Percentiles rank a stretch among this genome's conserved stretches.
Conservation (phyloP, 2,888 invertebrate species). For the Drosophila picticornis region DNA sequence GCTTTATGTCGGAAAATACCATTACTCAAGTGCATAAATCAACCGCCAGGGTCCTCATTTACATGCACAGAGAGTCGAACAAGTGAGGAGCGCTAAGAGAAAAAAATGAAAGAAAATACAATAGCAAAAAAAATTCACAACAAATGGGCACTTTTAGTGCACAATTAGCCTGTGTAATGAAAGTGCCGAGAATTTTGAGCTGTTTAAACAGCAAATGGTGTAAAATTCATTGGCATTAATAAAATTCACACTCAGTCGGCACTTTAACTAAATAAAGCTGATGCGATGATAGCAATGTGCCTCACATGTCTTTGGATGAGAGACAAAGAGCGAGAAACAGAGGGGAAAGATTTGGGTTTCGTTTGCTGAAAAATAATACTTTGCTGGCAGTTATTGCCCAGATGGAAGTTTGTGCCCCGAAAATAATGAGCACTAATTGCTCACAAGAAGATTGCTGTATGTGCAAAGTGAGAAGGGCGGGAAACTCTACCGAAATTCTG, state of each 20-base stretch:
- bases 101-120: conserved; percentile 12
- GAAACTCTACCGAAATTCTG: conserved; percentile 13
- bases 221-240: conserved; percentile 20
- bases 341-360: not conserved
- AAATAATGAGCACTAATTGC: conserved; percentile 59
- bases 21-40: conserved; percentile 71
- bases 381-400: conserved; percentile 18
- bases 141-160: conserved; percentile 47
- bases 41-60: conserved; percentile 60
- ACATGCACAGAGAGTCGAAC: conserved; percentile 30
- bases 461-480: not conserved
- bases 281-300: not conserved
- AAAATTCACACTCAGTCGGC: conserved; percentile 11
- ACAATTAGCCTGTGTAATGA: conserved; percentile 62
- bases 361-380: conserved; percentile 7
- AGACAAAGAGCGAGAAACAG: not conserved
- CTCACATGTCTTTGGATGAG: conserved; percentile 7
- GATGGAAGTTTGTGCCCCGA: conserved; percentile 13
- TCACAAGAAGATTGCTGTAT: not conserved
- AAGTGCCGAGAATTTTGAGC: conserved; percentile 13
- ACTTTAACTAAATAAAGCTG: conserved; percentile 12
- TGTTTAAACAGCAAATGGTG: conserved; percentile 33
- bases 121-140: not conserved
- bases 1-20: conserved; percentile 40
- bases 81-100: not conserved